Percentiles rank a stretch among this genome's conserved stretches.
phyloP scores from a whole-genome alignment of 2,113 vertebrate species.

The Ictalurus furcatus region DNA sequence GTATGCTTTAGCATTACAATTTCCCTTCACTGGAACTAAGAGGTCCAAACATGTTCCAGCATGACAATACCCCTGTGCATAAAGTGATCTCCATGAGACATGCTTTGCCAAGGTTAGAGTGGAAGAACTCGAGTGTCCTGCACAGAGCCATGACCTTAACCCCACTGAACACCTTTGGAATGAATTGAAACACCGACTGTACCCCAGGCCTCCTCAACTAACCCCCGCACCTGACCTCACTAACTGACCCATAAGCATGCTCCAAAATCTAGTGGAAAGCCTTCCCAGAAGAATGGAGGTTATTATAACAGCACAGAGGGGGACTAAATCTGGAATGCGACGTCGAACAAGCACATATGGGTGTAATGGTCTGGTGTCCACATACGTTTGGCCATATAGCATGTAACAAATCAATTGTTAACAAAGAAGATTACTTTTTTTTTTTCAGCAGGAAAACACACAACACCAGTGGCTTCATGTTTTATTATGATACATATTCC shows the following conservation, averaged over 20 bases:
- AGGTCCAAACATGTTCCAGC: not conserved
- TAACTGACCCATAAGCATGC: not conserved
- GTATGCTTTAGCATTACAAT: not conserved
- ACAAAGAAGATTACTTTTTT: not conserved
- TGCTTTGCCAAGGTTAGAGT: too few relatives aligned
- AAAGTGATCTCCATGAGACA: too few relatives aligned
- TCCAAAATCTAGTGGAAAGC: not conserved
- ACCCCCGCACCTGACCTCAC: not conserved
- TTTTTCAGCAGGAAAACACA: not conserved
- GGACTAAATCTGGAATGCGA: not conserved
- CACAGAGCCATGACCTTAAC: too few relatives aligned
- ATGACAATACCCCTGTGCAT: not conserved
- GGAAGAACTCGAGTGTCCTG: too few relatives aligned
- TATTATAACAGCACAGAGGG: not conserved
- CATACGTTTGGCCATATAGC: not conserved
- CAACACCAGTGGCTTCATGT: not conserved
- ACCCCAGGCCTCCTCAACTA: not conserved
- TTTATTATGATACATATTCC: conserved; percentile 15
- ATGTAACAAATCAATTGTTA: not conserved
- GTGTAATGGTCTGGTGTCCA: not conserved
- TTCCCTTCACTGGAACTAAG: not conserved
- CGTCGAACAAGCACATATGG: not conserved
- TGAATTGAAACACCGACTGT: not conserved
- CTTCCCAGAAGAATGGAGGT: not conserved
- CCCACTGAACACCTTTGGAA: not conserved